Conservation (phyloP, 2,797 vertebrate species). For the Pseudochirops corinnae region DNA sequence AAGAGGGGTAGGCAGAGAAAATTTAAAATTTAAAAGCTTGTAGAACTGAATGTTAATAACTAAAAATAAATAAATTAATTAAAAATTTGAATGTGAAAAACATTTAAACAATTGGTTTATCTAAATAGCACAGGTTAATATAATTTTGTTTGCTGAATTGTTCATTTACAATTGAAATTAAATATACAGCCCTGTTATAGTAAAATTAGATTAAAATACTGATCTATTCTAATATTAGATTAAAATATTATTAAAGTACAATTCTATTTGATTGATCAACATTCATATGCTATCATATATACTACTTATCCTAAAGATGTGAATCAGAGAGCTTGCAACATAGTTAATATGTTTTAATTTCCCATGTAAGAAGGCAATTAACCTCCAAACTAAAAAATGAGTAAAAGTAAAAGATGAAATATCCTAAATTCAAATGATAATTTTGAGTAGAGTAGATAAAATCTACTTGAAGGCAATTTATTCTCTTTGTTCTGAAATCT, state of each 20-base stretch:
- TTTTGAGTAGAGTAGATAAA: conserved; percentile 52
- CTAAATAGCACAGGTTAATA: neutral
- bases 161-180: neutral
- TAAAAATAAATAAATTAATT: too few species aligned
- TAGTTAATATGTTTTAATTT: neutral
- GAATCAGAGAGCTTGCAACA: neutral
- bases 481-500: conserved; percentile 47
- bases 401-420: conserved; percentile 6
- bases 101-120: neutral
- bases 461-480: neutral
- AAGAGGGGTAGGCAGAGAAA: too few species aligned
- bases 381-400: neutral
- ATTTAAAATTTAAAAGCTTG: too few species aligned
- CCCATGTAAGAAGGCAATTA: neutral
- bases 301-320: conserved; percentile 6
- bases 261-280: neutral
- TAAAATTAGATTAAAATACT: neutral
- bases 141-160: neutral
- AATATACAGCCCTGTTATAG: neutral
- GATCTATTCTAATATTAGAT: neutral
- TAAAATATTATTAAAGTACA: too few species aligned
- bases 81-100: neutral
- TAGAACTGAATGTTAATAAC: too few species aligned
- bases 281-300: neutral
- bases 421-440: conserved; percentile 23